Conservation (phyloP, 2,113 vertebrate species). For the Rhea pennata region DNA sequence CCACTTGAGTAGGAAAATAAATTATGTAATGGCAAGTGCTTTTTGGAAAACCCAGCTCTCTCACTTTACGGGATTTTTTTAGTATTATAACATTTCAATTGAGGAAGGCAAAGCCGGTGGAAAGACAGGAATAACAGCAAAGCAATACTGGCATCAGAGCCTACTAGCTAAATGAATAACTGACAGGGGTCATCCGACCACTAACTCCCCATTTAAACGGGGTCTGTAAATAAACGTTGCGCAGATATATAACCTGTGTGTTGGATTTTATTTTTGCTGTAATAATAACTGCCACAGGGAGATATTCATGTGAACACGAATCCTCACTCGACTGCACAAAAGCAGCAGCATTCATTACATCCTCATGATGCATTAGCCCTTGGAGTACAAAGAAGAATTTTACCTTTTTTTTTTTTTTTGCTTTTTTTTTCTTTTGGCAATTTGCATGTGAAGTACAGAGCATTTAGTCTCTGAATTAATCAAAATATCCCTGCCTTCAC, state of each 20-base stretch:
- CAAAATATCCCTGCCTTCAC: slow-evolving; percentile 48
- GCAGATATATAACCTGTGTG: neutral
- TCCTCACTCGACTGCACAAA: slow-evolving; percentile 5
- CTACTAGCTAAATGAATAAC: neutral
- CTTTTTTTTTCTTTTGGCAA: neutral
- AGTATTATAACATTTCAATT: neutral
- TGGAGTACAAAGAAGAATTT: neutral
- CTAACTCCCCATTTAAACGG: neutral
- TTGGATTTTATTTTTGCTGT: slow-evolving; percentile 33
- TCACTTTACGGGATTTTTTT: neutral
- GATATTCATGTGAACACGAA: slow-evolving; percentile 42
- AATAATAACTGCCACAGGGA: slow-evolving; percentile 28
- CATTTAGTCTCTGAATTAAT: slow-evolving; percentile 60
- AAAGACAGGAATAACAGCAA: neutral
- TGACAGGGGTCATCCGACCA: neutral
- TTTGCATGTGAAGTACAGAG: slow-evolving; percentile 48
- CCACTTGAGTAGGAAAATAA: neutral
- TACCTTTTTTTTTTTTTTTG: neutral
- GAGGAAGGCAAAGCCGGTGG: neutral
- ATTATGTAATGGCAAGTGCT: neutral
- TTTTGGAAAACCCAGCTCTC: neutral
- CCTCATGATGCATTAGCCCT: slow-evolving; percentile 36
- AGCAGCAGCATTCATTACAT: neutral
- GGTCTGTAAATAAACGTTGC: slow-evolving; percentile 10
- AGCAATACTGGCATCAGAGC: neutral